These are phyloP conservation scores for Umimayanthus kanabou DNA, from an alignment of 92 coral and sea anemone genomes.

Conservation along the genomic window DNA sequence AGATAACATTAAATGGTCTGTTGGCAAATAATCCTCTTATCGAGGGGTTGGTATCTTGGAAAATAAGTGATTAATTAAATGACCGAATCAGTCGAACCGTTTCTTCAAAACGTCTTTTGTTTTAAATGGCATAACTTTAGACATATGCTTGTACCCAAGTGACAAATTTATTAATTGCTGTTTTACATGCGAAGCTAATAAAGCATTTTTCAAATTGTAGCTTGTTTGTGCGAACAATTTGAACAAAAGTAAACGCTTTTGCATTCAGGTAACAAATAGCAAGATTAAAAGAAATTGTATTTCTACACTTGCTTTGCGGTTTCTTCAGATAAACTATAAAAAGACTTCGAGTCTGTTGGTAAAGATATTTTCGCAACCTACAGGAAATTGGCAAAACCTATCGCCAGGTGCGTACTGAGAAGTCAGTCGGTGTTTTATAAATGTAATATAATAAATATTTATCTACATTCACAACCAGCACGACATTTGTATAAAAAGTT, in stretches of 20 bases:
- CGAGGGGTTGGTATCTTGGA: neutral
- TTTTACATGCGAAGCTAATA: conserved; percentile 1
- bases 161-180: neutral
- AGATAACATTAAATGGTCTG: too few species aligned
- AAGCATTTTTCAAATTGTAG: conserved; percentile 33
- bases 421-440: neutral
- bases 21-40: neutral
- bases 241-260: conserved; percentile 30
- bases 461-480: neutral
- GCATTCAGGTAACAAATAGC: conserved; percentile 28
- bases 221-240: conserved; percentile 22
- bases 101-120: neutral
- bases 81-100: neutral
- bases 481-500: neutral
- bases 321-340: conserved; percentile 40
- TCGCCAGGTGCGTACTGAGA: too few species aligned
- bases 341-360: neutral
- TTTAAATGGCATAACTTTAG: conserved; percentile 2
- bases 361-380: neutral
- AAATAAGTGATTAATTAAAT: too few species aligned
- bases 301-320: conserved; percentile 34
- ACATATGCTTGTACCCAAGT: neutral
- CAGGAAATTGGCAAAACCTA: neutral
- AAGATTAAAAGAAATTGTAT: conserved; percentile 9
- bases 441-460: neutral